Evolutionary conservation across 2,113 vertebrate genomes (phyloP).

Genomic region (Mustela lutreola): DNA sequence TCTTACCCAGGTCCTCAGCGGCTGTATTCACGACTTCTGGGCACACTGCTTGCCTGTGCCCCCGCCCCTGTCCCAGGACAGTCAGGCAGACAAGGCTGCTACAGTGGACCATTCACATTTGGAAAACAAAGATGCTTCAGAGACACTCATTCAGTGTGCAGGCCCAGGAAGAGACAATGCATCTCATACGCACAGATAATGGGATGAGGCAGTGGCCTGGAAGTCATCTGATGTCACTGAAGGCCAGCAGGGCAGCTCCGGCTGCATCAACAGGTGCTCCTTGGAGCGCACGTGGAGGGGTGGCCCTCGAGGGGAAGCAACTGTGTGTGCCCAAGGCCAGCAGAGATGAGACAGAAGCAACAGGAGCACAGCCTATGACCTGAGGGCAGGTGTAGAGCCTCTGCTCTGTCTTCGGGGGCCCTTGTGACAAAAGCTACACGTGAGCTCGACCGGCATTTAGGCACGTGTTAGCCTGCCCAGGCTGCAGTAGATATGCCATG

Average conservation of each 20-base stretch:
- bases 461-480: neutral
- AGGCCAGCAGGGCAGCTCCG: neutral
- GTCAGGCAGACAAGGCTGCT: neutral
- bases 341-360: neutral
- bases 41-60: accelerated
- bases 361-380: accelerated
- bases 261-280: neutral
- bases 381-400: neutral
- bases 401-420: neutral
- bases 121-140: conserved; percentile 64
- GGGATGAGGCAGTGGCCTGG: neutral
- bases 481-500: neutral
- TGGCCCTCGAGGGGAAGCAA: neutral
- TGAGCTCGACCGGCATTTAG: accelerated
- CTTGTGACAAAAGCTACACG: accelerated
- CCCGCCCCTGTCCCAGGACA: too few species aligned
- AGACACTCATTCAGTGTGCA: neutral
- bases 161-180: neutral
- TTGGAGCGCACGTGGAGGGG: accelerated
- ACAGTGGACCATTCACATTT: conserved; percentile 38
- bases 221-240: neutral
- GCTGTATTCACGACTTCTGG: neutral
- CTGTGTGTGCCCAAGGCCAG: neutral
- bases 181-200: accelerated
- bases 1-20: accelerated